Conservation (phyloP, 2,888 invertebrate species). For the Stenodera caucasica region DNA sequence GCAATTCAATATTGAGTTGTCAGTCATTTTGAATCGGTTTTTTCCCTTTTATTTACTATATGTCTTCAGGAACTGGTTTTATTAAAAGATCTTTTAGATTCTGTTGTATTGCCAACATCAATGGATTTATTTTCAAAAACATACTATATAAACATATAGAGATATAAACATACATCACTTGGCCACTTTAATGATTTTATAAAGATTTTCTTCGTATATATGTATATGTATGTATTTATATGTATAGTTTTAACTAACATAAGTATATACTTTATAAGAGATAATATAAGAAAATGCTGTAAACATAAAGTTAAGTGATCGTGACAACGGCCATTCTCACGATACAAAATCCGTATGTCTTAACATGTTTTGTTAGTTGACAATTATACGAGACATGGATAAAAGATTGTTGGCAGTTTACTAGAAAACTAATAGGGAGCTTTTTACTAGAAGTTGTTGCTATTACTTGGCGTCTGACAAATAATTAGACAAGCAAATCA, state of each 20-base stretch:
- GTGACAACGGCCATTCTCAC: conserved; percentile 17
- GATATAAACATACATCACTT: conserved; percentile 7
- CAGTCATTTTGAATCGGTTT: conserved; percentile 13
- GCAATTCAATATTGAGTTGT: conserved; percentile 27
- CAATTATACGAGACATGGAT: conserved; percentile 17
- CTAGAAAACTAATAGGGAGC: conserved; percentile 16
- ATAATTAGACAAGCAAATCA: conserved; percentile 24
- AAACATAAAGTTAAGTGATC: conserved; percentile 6
- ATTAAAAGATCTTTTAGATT: conserved; percentile 1
- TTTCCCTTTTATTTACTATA: too few relatives aligned
- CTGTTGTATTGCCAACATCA: not conserved
- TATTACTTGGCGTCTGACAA: conserved; percentile 18
- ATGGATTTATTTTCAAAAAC: not conserved
- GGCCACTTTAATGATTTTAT: conserved; percentile 6
- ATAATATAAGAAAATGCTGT: not conserved
- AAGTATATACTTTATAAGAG: not conserved
- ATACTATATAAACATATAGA: not conserved
- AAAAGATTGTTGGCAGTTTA: conserved; percentile 12
- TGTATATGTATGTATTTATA: too few relatives aligned
- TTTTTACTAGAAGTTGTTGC: conserved; percentile 7
- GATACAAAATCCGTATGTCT: conserved; percentile 25
- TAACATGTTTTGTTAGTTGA: conserved; percentile 13
- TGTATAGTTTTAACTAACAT: not conserved
- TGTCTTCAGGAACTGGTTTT: conserved; percentile 25
- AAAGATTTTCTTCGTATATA: conserved; percentile 9